Evolutionary conservation across 1,140 invertebrate species (phyloP), one percentile per base, ranked within the genome.

Genomic region (Apis laboriosa): DNA sequence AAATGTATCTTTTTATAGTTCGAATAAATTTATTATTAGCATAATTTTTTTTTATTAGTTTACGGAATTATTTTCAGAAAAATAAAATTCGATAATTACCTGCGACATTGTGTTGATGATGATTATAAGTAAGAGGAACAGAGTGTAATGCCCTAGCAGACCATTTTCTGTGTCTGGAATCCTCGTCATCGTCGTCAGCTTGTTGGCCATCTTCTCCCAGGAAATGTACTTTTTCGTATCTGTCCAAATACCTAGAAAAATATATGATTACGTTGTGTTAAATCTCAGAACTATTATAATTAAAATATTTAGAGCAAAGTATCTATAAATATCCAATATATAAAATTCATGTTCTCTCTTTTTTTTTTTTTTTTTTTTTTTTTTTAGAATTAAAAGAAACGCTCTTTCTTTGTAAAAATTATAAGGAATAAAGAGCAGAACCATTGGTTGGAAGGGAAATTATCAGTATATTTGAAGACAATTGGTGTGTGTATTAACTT

Each of bases 181-280:
- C 96, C 85, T 97, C 97, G 88, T 97, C 97, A 70, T 97, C 96
- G 84, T 97, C 97, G 86, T 96, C 95, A 68, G 95, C 96, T 77
- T 96, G 95, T 89, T 98, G 97, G 1, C 95, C 96, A 91, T 97
- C 96, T 92, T 98, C 97, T 9, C 97, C 97, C 71, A 97, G 94
- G 90, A 96, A 97, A 86, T 98, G 96, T 21, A 98, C 96, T 91
- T 98, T 97, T 91, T 98, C 98, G 93, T 98, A 98, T 88, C 96
- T 94, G 90, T 97, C 96, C 88, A 98, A 94, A 93, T 97, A 97
- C 93, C 97, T 98, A 92, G 60, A 95, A 94, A 1, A 64, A 70
- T 4, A 34, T 34, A 2, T 5, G 28, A 34, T 12, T 67, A 49
- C 2, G 12, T 21, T 67, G 9, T 66, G 17, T 58, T 58, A 58